Conservation (phyloP, 2,888 invertebrate genomes). For the Heteromyza rotundicornis region DNA sequence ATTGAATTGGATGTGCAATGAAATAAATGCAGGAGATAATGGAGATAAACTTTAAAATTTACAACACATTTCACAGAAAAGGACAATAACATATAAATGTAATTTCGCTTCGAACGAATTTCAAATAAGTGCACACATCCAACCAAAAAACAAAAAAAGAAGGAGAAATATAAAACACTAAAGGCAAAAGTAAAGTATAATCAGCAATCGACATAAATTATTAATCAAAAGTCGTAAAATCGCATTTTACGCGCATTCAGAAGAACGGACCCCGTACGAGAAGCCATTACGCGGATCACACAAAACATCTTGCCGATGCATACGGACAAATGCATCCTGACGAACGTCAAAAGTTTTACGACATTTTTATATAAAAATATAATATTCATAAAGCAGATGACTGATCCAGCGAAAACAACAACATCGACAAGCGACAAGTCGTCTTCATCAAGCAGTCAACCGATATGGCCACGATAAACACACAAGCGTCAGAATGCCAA, state of each 20-base stretch:
- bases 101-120: neutral
- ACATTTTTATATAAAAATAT: constrained; percentile 54
- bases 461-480: neutral
- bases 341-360: constrained; percentile 57
- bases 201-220: constrained; percentile 6
- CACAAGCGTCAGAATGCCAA: neutral
- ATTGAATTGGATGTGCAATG: too few relatives aligned
- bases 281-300: neutral
- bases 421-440: constrained; percentile 14
- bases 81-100: too few relatives aligned
- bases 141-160: neutral
- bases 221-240: constrained; percentile 4
- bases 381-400: constrained; percentile 55
- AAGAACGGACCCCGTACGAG: neutral
- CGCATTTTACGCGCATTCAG: neutral
- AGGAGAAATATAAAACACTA: neutral
- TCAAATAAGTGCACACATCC: neutral
- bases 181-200: neutral
- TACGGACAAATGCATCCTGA: constrained; percentile 42
- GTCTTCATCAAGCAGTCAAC: constrained; percentile 18
- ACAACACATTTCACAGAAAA: too few relatives aligned
- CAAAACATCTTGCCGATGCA: neutral
- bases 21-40: too few relatives aligned
- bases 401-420: constrained; percentile 35
- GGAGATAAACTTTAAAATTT: too few relatives aligned